These are phyloP conservation scores for Cnemophilus loriae DNA, from an alignment of 2,113 vertebrate species.

Conservation along the genomic window DNA sequence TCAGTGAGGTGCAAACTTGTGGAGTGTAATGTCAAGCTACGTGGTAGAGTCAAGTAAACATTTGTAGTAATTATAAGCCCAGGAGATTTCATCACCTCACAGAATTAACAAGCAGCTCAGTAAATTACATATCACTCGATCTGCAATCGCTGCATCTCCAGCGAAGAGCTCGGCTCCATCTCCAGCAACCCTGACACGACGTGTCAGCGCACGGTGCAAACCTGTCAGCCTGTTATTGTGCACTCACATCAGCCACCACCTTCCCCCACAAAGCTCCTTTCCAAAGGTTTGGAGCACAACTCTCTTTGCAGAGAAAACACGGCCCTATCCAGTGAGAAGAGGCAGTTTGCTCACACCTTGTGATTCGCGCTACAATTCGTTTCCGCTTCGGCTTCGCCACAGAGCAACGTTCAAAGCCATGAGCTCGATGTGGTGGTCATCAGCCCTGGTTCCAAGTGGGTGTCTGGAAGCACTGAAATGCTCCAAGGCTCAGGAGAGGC, in stretches of 20 bases:
- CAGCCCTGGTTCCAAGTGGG: not conserved
- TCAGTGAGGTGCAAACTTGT: not conserved
- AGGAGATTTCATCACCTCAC: constrained; percentile 31
- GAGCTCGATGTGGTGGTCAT: not conserved
- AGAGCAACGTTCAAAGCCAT: not conserved
- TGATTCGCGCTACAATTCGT: fast-evolving
- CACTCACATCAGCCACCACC: not conserved
- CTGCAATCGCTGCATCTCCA: not conserved
- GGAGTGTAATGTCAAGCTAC: not conserved
- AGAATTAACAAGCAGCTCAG: constrained; percentile 37
- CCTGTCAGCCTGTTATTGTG: not conserved
- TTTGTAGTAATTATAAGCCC: constrained; percentile 25
- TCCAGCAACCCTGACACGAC: not conserved
- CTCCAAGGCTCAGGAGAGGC: not conserved
- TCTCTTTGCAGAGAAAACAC: not conserved
- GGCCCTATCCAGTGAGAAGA: too few species aligned
- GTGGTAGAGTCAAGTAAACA: not conserved
- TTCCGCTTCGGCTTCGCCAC: not conserved
- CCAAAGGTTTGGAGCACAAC: not conserved
- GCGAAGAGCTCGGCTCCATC: not conserved
- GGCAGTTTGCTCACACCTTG: not conserved
- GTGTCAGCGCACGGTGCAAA: not conserved
- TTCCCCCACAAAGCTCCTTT: not conserved
- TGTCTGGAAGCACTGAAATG: not conserved
- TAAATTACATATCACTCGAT: not conserved